Evolutionary conservation across 2,797 vertebrate species (phyloP), one percentile per base, ranked within the genome.

Genomic region (Halcyon smyrnensis): DNA sequence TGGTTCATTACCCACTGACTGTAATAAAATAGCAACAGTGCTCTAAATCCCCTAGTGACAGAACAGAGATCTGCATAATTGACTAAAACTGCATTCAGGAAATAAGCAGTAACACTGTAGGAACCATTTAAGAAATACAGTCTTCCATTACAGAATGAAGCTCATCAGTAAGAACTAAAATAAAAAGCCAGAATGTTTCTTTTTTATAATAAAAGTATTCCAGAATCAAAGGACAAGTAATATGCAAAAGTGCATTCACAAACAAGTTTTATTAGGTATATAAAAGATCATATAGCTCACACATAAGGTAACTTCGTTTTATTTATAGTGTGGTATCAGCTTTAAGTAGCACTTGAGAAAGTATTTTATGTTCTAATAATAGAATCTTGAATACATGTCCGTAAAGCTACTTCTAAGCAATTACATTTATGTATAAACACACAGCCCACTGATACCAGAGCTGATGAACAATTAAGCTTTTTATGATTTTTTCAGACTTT

Each of bases 151-250:
- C 28, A 73, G 41, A 92, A 59, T 12, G 2, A 88, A 15, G 16
- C 19, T 79, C 74, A 86, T 87, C 77, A 95, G 11, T 74, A 90
- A 86, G 62, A 85, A 78, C 60, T 90, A 56, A 89, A 89, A 28
- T 20, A 82, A 90, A 28, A 76, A 43, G 68, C 30, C 48, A 74
- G 8, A 57, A 80, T 51, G 45, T 53, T 84, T 78, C 14, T 74
- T 73, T 48, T 83, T 64, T 27, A 46, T 78, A 65, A 71, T 9
- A 77, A 48, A 88, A 82, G 28, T 17, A 78, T 75, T 65, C 34
- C 43, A 71, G 41, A 94, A 78, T 19, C n/a, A 85, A 91, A 87
- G 19, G 32, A 81, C 11, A 84, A 65, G 54, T 30, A 78, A 84
- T 4, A 11, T 2, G 2, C 30, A 81, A 17, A 84, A 73, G 9